These are phyloP conservation scores for Polymixis lichenea DNA, from an alignment of 2,888 invertebrate species.

Conservation along the genomic window DNA sequence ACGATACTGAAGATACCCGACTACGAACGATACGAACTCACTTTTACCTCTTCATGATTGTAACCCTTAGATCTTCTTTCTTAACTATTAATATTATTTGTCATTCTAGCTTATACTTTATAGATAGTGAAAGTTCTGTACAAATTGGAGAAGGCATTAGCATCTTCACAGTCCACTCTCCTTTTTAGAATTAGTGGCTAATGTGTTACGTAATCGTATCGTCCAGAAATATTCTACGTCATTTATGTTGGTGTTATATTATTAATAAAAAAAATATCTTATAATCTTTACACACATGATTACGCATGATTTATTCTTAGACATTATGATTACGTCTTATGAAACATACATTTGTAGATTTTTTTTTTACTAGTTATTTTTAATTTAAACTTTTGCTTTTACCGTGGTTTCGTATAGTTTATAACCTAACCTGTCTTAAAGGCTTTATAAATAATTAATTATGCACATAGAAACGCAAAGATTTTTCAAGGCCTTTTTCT, in stretches of 20 bases:
- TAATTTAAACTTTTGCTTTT: not conserved
- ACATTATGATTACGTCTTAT: not conserved
- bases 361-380: not conserved
- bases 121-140: constrained; percentile 39
- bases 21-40: not conserved
- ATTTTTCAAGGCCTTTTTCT: no score
- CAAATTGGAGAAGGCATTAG: constrained; percentile 13
- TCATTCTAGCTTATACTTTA: not conserved
- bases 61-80: not conserved
- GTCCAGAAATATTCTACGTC: not conserved
- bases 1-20: no score
- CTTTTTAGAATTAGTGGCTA: constrained; percentile 16
- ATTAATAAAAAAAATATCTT: not conserved
- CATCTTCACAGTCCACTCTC: constrained; percentile 26
- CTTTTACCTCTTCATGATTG: not conserved
- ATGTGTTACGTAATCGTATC: not conserved
- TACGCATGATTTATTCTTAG: not conserved
- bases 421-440: not conserved
- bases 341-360: not conserved
- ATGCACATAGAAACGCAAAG: no score
- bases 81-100: constrained; percentile 15
- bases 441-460: not conserved
- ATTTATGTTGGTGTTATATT: not conserved
- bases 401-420: not conserved
- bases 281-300: not conserved